A percentile compares a stretch with the other conserved stretches of the same genome.
Evolutionary conservation across 2,888 invertebrate genomes (phyloP).

Genomic region (Saturnia pavonia): DNA sequence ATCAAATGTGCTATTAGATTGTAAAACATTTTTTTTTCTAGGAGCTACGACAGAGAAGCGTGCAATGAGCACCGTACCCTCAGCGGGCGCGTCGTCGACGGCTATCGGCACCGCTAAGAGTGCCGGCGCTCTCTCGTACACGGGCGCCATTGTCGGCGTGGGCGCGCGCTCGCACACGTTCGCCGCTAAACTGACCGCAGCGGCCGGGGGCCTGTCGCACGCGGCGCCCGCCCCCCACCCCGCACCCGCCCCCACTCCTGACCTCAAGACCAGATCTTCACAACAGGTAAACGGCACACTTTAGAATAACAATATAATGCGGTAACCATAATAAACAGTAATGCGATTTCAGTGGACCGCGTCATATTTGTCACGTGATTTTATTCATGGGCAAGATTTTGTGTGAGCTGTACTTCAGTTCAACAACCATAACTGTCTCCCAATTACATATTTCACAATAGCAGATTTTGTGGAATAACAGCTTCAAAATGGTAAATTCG

Average conservation of each 20-base stretch:
- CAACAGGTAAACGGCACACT: constrained; percentile 31
- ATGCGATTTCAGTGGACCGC: too few species aligned
- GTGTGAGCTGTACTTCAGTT: too few species aligned
- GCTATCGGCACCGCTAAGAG: constrained; percentile 48
- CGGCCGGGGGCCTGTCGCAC: constrained; percentile 49
- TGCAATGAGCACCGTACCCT: constrained; percentile 32
- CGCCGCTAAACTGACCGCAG: constrained; percentile 87
- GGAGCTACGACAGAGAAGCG: constrained; percentile 64
- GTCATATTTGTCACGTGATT: too few species aligned
- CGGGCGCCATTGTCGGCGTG: constrained; percentile 78
- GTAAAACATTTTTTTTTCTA: constrained; percentile 23
- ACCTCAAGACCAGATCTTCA: constrained; percentile 28
- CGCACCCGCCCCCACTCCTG: constrained; percentile 41
- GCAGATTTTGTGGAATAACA: too few species aligned
- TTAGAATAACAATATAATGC: too few species aligned
- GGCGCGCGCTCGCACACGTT: constrained; percentile 86
- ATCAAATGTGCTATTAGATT: too few species aligned
- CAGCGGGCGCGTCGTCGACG: constrained; percentile 24
- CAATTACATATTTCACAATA: too few species aligned
- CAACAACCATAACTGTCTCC: too few species aligned
- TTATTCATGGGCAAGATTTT: too few species aligned
- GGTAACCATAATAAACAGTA: too few species aligned
- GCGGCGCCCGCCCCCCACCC: constrained; percentile 56
- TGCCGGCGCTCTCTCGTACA: constrained; percentile 70
- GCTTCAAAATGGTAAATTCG: too few species aligned